phyloP scores from a whole-genome alignment of 2,113 vertebrate genomes.

The Rhipidura dahli region DNA sequence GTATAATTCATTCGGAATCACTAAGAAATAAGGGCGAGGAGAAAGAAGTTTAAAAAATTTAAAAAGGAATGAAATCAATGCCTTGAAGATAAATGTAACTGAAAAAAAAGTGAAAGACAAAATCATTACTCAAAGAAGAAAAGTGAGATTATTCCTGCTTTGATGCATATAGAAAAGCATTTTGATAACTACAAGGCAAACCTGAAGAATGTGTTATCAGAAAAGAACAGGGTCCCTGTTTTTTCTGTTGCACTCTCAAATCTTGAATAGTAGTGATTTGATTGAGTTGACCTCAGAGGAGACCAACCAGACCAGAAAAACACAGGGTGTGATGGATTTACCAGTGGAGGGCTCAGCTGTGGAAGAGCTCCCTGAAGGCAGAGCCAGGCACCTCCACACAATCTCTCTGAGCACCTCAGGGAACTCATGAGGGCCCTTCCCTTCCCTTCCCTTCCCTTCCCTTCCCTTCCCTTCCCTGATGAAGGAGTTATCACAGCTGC shows the following conservation, averaged over 20 bases:
- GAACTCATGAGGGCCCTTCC: neutral
- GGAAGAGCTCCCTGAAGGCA: neutral
- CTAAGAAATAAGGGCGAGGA: neutral
- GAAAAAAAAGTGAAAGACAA: neutral
- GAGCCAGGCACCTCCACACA: neutral
- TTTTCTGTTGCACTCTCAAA: neutral
- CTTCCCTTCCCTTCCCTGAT: neutral
- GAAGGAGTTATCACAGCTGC: neutral
- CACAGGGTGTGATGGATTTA: neutral
- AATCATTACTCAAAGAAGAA: constrained; percentile 45
- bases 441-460: neutral
- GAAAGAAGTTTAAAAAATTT: constrained; percentile 5
- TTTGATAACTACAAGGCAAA: constrained; percentile 14
- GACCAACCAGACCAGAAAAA: neutral
- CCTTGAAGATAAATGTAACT: constrained; percentile 16
- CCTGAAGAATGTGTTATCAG: constrained; percentile 15
- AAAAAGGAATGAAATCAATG: constrained; percentile 10
- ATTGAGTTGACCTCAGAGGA: neutral
- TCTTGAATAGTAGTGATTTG: neutral
- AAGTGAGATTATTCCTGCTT: constrained; percentile 15
- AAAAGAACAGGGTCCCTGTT: neutral
- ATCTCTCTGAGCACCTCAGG: neutral
- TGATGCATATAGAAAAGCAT: constrained; percentile 10
- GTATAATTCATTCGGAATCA: neutral
- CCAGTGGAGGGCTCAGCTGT: neutral